Evolutionary conservation across 2,113 vertebrate species (phyloP).

Genomic region (Merops nubicus): DNA sequence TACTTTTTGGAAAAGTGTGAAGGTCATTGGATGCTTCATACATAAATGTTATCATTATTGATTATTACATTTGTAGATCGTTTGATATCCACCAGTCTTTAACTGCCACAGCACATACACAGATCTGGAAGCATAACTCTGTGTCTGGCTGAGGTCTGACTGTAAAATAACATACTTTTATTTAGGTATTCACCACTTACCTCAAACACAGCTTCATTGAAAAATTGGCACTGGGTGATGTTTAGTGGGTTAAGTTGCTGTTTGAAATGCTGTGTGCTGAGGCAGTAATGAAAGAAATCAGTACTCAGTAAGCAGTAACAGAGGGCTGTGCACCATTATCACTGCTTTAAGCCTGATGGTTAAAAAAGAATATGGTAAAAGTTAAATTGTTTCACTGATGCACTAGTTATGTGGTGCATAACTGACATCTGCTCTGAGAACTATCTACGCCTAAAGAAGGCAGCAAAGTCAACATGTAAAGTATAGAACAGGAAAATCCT

Average conservation of each 20-base stretch:
- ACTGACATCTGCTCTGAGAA: not conserved
- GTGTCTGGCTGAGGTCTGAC: not conserved
- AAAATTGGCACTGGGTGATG: not conserved
- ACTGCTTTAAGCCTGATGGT: not conserved
- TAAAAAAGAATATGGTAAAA: not conserved
- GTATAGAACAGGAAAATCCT: not conserved
- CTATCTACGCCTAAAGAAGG: not conserved
- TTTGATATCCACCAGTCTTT: not conserved
- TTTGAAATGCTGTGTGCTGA: not conserved
- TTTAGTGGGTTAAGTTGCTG: not conserved
- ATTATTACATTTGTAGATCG: not conserved
- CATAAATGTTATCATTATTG: not conserved
- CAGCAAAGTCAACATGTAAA: not conserved
- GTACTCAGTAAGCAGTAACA: not conserved
- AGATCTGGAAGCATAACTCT: not conserved
- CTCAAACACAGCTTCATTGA: not conserved
- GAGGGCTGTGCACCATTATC: not conserved
- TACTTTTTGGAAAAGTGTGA: not conserved
- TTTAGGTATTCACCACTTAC: not conserved
- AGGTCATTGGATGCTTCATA: not conserved
- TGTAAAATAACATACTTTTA: not conserved
- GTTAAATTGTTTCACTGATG: not conserved
- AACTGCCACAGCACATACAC: not conserved
- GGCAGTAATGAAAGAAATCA: not conserved
- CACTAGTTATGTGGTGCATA: not conserved